Conservation (phyloP, 2,113 vertebrate species). For the Columba janthina region DNA sequence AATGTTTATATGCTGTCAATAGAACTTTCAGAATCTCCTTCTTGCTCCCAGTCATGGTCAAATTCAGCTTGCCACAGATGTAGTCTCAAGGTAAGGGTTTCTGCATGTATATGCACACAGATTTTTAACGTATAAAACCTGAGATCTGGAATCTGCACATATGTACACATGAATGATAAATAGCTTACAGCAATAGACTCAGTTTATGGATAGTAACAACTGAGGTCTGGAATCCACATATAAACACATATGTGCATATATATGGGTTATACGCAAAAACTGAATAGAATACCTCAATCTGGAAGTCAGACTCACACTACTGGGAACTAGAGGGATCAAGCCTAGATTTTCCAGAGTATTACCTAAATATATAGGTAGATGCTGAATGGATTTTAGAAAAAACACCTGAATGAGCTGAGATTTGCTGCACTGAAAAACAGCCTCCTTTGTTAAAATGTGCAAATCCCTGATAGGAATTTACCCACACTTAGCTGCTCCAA, state of each 20-base stretch:
- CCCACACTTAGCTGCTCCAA: neutral
- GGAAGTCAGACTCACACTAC: neutral
- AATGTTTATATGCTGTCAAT: neutral
- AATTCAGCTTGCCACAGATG: neutral
- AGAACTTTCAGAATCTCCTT: neutral
- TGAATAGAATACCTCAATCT: neutral
- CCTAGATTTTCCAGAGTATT: neutral
- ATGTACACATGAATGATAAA: neutral
- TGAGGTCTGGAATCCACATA: neutral
- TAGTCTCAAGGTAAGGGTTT: neutral
- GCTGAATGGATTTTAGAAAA: neutral
- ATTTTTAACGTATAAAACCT: neutral
- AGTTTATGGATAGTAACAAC: neutral
- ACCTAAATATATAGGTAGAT: neutral
- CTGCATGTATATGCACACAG: rapidly evolving
- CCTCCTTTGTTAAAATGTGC: neutral
- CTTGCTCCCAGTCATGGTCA: neutral
- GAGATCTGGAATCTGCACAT: neutral
- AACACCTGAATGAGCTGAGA: neutral
- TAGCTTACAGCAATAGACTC: neutral
- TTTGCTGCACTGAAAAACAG: neutral
- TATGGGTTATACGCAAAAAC: neutral
- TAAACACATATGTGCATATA: rapidly evolving
- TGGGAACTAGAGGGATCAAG: neutral
- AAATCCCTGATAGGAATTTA: neutral